Percentiles rank a stretch among this genome's conserved stretches.
Evolutionary conservation across 1,140 invertebrate species (phyloP).

Genomic region (Atopsyche davidsoni): DNA sequence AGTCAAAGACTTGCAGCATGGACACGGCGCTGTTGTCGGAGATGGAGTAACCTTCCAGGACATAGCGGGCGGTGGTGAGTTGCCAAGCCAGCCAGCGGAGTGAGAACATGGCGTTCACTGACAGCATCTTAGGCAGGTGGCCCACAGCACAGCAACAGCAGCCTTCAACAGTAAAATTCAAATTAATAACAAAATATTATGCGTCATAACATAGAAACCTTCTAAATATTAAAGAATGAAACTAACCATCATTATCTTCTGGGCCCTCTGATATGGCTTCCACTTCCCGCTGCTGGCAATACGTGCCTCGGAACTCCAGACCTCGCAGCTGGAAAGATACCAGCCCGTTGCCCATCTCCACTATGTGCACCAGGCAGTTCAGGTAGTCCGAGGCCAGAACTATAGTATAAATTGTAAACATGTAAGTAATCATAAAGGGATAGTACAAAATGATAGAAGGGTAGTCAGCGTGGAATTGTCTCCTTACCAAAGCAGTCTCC

Average conservation of each 20-base stretch:
- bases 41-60: slow-evolving; percentile 96
- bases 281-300: slow-evolving; percentile 96
- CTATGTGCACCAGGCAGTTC: slow-evolving; percentile 96
- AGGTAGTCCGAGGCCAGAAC: slow-evolving; percentile 95
- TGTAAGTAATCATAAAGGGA: not conserved
- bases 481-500: slow-evolving; percentile 84
- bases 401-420: slow-evolving; percentile 31
- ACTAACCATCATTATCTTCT: slow-evolving; percentile 82
- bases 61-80: slow-evolving; percentile 88
- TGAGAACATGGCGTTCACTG: slow-evolving; percentile 93
- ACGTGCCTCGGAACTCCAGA: slow-evolving; percentile 95
- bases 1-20: slow-evolving; percentile 96
- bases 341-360: slow-evolving; percentile 97
- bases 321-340: slow-evolving; percentile 98
- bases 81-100: slow-evolving; percentile 98
- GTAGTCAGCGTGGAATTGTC: too few relatives aligned
- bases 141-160: slow-evolving; percentile 44
- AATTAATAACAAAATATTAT: not conserved
- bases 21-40: slow-evolving; percentile 94
- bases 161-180: slow-evolving; percentile 40
- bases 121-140: slow-evolving; percentile 76
- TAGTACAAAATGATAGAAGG: not conserved
- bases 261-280: slow-evolving; percentile 95
- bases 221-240: too few relatives aligned
- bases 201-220: not conserved